phyloP scores from a whole-genome alignment of 2,888 invertebrate genomes.

The Beris morrisii region DNA sequence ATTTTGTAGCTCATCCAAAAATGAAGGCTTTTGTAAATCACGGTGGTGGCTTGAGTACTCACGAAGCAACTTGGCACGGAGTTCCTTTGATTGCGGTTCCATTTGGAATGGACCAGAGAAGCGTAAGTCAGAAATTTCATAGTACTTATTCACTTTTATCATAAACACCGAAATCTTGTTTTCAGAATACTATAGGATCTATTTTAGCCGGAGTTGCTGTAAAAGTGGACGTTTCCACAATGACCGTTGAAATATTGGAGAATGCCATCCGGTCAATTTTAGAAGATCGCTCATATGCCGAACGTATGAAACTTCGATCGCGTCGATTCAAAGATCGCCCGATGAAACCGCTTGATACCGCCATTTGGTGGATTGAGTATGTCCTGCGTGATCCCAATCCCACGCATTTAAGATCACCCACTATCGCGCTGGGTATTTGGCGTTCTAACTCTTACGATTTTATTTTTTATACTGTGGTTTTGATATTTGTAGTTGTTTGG shows the following conservation, averaged over 20 bases:
- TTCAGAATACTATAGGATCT: constrained; percentile 21
- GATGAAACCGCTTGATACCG: constrained; percentile 59
- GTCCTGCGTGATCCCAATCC: constrained; percentile 60
- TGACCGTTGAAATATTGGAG: constrained; percentile 36
- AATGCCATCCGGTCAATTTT: constrained; percentile 37
- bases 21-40: constrained; percentile 48
- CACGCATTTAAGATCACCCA: constrained; percentile 56
- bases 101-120: constrained; percentile 46
- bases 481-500: constrained; percentile 7
- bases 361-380: constrained; percentile 65
- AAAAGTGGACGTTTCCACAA: constrained; percentile 39
- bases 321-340: constrained; percentile 58
- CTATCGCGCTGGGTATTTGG: constrained; percentile 54
- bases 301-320: constrained; percentile 53
- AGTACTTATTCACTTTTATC: too few species aligned
- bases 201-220: constrained; percentile 40
- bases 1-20: constrained; percentile 43
- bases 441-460: constrained; percentile 57
- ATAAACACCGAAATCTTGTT: constrained; percentile 50
- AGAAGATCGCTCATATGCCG: constrained; percentile 36
- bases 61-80: constrained; percentile 49
- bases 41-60: constrained; percentile 48
- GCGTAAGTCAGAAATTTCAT: constrained; percentile 31
- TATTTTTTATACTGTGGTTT: constrained; percentile 6
- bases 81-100: constrained; percentile 50